These are phyloP conservation scores for Phaonia tiefii DNA, from an alignment of 2,888 invertebrate genomes.

Conservation along the genomic window DNA sequence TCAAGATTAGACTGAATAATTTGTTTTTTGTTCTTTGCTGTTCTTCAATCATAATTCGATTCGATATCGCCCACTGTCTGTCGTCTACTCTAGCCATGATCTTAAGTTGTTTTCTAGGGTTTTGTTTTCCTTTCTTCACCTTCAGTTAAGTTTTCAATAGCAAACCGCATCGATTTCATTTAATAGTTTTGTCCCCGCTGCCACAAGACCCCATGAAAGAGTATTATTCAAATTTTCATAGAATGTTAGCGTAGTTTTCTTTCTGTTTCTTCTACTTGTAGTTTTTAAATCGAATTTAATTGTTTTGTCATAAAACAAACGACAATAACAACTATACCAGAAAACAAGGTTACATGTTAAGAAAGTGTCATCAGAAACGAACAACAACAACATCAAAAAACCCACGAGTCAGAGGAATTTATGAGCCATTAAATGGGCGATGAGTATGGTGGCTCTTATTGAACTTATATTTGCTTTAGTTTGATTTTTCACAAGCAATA, in stretches of 20 bases:
- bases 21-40: too few relatives aligned
- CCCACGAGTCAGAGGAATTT: background rate
- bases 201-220: too few relatives aligned
- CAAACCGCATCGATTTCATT: background rate
- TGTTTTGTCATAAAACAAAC: conserved; percentile 9
- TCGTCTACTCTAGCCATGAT: background rate
- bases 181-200: too few relatives aligned
- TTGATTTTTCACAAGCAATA: background rate
- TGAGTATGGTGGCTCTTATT: background rate
- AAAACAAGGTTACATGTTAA: background rate
- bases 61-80: too few relatives aligned
- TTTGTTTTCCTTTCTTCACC: background rate
- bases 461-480: background rate
- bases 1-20: too few relatives aligned
- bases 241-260: conserved; percentile 8
- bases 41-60: too few relatives aligned
- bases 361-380: background rate
- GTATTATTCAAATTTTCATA: background rate
- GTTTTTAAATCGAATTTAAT: conserved; percentile 6
- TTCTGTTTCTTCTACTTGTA: background rate
- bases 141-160: background rate
- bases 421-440: background rate
- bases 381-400: too few relatives aligned
- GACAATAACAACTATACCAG: background rate
- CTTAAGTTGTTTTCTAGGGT: background rate